Evolutionary conservation across 2,113 vertebrate species (phyloP).

Genomic region (Pollachius pollachius): DNA sequence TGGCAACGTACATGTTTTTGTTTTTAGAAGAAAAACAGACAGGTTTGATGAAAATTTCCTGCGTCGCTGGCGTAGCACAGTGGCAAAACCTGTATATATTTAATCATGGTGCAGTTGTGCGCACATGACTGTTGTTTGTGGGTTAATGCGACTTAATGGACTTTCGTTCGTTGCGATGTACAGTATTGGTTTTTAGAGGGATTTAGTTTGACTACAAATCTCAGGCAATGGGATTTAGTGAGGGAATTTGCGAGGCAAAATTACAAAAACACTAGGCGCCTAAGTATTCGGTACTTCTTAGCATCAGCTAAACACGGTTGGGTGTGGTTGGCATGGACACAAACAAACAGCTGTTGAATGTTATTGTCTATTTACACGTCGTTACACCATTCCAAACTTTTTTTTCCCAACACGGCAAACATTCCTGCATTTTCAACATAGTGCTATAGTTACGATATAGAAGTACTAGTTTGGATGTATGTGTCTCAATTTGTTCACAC

Average conservation of each 20-base stretch:
- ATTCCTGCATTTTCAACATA: constrained; percentile 21
- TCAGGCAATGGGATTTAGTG: too few relatives aligned
- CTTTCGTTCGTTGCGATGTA: constrained; percentile 39
- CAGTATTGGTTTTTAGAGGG: constrained; percentile 46
- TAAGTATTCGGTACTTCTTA: background rate
- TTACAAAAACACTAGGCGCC: too few relatives aligned
- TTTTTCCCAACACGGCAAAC: constrained; percentile 15
- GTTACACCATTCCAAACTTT: constrained; percentile 5
- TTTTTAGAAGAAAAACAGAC: constrained; percentile 37
- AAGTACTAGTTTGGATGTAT: constrained; percentile 20
- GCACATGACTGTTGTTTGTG: constrained; percentile 46
- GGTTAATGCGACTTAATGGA: constrained; percentile 30
- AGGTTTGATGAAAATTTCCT: constrained; percentile 52
- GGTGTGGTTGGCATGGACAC: constrained; percentile 32
- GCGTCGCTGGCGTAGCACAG: constrained; percentile 33
- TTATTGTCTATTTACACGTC: constrained; percentile 51
- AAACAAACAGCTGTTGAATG: constrained; percentile 67
- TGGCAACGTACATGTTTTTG: constrained; percentile 46
- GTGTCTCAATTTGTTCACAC: constrained; percentile 19
- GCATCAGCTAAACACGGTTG: constrained; percentile 27
- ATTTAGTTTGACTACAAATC: constrained; percentile 2
- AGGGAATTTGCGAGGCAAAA: too few relatives aligned
- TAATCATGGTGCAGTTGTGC: constrained; percentile 52
- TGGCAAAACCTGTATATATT: constrained; percentile 44
- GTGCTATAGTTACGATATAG: constrained; percentile 10